These are phyloP conservation scores for Chlorodrepanis virens DNA, from an alignment of 2,113 vertebrate species.

Conservation along the genomic window DNA sequence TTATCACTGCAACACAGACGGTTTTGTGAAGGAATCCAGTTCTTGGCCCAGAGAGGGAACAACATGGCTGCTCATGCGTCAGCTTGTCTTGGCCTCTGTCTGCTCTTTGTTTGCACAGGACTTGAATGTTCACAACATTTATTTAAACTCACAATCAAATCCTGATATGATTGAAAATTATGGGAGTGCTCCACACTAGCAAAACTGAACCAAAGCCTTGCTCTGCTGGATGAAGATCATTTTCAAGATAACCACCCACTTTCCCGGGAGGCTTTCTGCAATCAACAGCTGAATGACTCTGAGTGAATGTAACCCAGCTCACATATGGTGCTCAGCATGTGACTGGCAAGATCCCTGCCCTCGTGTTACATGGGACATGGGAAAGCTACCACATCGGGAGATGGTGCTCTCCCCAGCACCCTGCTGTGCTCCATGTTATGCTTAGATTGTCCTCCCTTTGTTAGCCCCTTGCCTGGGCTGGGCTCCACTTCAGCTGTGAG, in stretches of 20 bases:
- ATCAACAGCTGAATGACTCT: neutral
- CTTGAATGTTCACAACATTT: neutral
- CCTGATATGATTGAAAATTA: slow-evolving; percentile 1
- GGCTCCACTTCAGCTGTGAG: neutral
- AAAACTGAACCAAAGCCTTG: neutral
- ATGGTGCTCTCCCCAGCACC: neutral
- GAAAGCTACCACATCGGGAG: neutral
- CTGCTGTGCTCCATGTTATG: neutral
- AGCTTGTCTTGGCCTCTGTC: neutral
- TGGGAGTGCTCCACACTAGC: neutral
- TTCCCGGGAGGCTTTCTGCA: neutral
- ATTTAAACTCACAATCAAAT: slow-evolving; percentile 4
- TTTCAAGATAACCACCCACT: neutral
- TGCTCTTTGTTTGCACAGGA: slow-evolving; percentile 8
- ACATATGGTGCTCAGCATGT: neutral
- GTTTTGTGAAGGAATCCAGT: slow-evolving; percentile 19
- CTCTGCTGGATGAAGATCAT: neutral
- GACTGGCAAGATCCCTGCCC: neutral
- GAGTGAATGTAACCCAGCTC: neutral
- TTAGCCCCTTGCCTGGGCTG: neutral
- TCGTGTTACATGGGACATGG: neutral
- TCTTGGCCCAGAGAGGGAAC: neutral
- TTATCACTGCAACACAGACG: neutral
- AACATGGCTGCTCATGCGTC: neutral
- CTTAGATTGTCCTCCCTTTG: neutral